Evolutionary conservation across 2,888 invertebrate genomes (phyloP).

Genomic region (Orthosia incerta): DNA sequence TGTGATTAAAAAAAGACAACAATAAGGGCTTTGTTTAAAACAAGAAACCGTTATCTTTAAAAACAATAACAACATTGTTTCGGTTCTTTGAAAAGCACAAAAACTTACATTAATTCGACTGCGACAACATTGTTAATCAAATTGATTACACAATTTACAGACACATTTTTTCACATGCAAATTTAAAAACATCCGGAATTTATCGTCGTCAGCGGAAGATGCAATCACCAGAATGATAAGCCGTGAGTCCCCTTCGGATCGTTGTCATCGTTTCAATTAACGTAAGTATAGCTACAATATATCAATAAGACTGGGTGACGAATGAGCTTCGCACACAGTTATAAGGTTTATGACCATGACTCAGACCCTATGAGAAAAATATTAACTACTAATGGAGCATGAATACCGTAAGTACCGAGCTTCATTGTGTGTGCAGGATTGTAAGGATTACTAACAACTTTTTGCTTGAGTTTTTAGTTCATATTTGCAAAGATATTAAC

Average conservation of each 20-base stretch:
- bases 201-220: constrained; percentile 54
- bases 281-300: constrained; percentile 50
- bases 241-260: constrained; percentile 52
- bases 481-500: constrained; percentile 20
- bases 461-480: constrained; percentile 1
- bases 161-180: constrained; percentile 44
- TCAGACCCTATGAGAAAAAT: constrained; percentile 50
- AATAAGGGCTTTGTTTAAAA: constrained; percentile 23
- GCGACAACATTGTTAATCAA: neutral
- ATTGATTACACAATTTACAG: neutral
- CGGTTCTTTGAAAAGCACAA: neutral
- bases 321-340: constrained; percentile 34
- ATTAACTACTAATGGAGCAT: constrained; percentile 27
- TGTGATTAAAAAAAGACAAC: constrained; percentile 34
- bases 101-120: constrained; percentile 8
- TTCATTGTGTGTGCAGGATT: constrained; percentile 9
- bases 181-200: constrained; percentile 49
- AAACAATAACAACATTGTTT: constrained; percentile 21
- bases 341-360: constrained; percentile 49
- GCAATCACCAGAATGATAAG: constrained; percentile 54
- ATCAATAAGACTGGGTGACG: constrained; percentile 51
- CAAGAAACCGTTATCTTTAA: constrained; percentile 25
- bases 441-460: neutral
- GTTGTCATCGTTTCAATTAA: constrained; percentile 55
- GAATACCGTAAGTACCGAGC: constrained; percentile 26